These are phyloP conservation scores for Menidia beryllina DNA, from an alignment of 2,113 vertebrate genomes.

Conservation along the genomic window DNA sequence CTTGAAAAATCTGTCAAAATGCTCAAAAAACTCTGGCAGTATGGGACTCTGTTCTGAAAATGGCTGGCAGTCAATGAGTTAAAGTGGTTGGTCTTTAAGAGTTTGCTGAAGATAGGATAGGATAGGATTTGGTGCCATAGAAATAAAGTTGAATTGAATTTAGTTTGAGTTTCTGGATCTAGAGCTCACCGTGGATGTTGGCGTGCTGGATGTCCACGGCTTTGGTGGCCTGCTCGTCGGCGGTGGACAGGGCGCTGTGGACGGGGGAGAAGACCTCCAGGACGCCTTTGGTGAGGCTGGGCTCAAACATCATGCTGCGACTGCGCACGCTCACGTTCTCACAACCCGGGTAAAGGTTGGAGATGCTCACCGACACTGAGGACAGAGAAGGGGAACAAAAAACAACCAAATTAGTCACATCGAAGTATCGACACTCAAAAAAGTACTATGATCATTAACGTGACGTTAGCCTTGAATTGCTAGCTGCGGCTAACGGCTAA, in stretches of 20 bases:
- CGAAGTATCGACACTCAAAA: too few relatives aligned
- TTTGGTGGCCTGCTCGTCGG: conserved; percentile 90
- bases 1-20: too few relatives aligned
- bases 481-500: too few relatives aligned
- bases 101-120: too few relatives aligned
- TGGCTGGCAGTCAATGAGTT: too few relatives aligned
- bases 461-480: too few relatives aligned
- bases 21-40: too few relatives aligned
- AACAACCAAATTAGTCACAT: background rate
- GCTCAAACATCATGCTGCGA: conserved; percentile 99
- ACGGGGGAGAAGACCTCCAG: conserved; percentile 91
- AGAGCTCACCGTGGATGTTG: conserved; percentile 83
- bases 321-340: conserved; percentile 98
- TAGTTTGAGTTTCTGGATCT: background rate
- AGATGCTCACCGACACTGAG: conserved; percentile 94
- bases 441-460: too few relatives aligned
- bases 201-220: conserved; percentile 91
- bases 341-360: conserved; percentile 95
- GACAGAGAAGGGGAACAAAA: conserved; percentile 4
- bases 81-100: too few relatives aligned
- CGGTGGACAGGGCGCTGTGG: conserved; percentile 80
- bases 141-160: too few relatives aligned
- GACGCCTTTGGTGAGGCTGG: conserved; percentile 95
- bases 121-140: too few relatives aligned
- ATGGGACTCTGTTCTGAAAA: too few relatives aligned